Conservation (phyloP, 2,888 invertebrate species). For the Eupithecia tripunctaria region DNA sequence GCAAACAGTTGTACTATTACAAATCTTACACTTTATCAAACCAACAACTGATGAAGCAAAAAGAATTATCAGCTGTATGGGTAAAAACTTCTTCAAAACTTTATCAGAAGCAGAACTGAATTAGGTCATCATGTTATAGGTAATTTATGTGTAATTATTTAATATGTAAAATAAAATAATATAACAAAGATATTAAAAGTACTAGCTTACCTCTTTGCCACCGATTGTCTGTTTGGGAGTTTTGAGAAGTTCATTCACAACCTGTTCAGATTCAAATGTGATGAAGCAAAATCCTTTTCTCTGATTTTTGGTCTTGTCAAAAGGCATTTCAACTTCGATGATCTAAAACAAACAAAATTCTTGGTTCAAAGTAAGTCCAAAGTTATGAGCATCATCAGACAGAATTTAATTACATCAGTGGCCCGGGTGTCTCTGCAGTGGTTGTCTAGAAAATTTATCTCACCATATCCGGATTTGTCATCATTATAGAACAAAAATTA, state of each 20-base stretch:
- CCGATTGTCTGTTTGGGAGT: slow-evolving; percentile 96
- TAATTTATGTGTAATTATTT: too few relatives aligned
- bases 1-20: slow-evolving; percentile 33
- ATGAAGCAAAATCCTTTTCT: slow-evolving; percentile 99
- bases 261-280: slow-evolving; percentile 97
- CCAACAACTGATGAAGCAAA: background rate
- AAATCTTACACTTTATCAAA: slow-evolving; percentile 4
- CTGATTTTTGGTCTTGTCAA: slow-evolving; percentile 98
- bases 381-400: background rate
- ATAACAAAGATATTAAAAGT: background rate
- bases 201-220: slow-evolving; percentile 91
- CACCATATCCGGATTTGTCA: slow-evolving; percentile 81
- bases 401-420: slow-evolving; percentile 59
- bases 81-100: slow-evolving; percentile 37
- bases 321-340: slow-evolving; percentile 97
- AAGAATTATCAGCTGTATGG: slow-evolving; percentile 28
- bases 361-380: background rate
- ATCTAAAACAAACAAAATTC: slow-evolving; percentile 85
- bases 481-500: slow-evolving; percentile 51
- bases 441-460: slow-evolving; percentile 70
- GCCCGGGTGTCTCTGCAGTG: slow-evolving; percentile 78
- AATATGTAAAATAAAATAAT: background rate
- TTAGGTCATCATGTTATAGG: slow-evolving; percentile 37
- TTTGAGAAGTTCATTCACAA: slow-evolving; percentile 95
- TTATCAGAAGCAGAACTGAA: slow-evolving; percentile 48